Base-by-base conservation (phyloP, 1,140 invertebrate genomes). In the Dreissena rostriformis region DNA sequence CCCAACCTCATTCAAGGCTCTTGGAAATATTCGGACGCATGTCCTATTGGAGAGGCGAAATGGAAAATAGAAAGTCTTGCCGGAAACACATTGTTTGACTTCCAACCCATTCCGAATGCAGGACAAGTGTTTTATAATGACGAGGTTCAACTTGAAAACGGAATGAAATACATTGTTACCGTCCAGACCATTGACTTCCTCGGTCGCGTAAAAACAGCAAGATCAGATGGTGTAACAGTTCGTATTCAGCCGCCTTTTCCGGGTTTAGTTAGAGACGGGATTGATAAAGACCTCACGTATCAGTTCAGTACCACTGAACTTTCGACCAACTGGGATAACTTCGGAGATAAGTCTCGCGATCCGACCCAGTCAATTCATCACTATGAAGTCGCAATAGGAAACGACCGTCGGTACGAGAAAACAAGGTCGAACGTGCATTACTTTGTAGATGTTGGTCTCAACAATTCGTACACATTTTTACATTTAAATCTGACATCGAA, bases 401-500 rank as follows among this genome's bases (percentile, higher is more conserved):
- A 80, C 61, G 78, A 80, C 67, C 26, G 78, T 11, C 51, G 78
- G 12, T 80, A 71, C 71, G 19, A 24, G 10, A 80, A 72, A 63
- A 80, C 78, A 19, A 57, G 78, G 49, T 61, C 78, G 0, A 80
- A 80, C 39, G 68, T 80, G 17, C 78, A 80, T 80, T 80, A 39
- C 22, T 80, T 80, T 52, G 78, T 80, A n/a, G 61, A 80, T 63
- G 78, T 80, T 65, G 78, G 78, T 2, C 55, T 80, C 15, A 80
- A 80, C 39, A 72, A 66, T n/a, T 80, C 78, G 22, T 70, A 61
- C 28, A 80, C 78, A 10, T 80, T 80, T 17, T 61, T n/a, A 80
- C 11, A 61, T 28, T n/a, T 80, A 57, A 80, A 80, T 24, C 26
- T 80, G 39, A 80, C 68, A 17, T 24, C 78, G n/a, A 80, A 80